Conservation (phyloP, 1,140 invertebrate species). For the Drosophila ficusphila region DNA sequence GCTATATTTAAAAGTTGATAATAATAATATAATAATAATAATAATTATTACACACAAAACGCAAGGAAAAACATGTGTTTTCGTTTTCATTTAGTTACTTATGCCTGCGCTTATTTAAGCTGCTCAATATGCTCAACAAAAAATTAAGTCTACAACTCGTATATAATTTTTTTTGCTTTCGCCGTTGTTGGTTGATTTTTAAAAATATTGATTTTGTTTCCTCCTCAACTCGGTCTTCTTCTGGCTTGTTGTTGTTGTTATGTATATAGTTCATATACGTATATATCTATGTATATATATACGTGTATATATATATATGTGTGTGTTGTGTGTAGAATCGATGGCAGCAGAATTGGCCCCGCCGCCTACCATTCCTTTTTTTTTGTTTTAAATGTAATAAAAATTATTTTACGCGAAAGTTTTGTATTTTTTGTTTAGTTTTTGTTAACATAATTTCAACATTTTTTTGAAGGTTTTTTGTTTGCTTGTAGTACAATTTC, state of each 20-base stretch:
- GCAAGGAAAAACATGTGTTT: conserved; percentile 33
- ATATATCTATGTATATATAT: conserved; percentile 15
- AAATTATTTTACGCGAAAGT: conserved; percentile 51
- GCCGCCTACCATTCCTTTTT: not conserved
- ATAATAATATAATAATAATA: conserved; percentile 51
- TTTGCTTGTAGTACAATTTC: conserved; percentile 56
- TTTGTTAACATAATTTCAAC: conserved; percentile 68
- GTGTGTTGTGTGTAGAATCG: too few relatives aligned
- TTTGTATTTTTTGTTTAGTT: conserved; percentile 36
- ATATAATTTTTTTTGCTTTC: conserved; percentile 40
- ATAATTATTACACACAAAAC: conserved; percentile 71
- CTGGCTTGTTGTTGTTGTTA: conserved; percentile 19
- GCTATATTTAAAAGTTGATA: conserved; percentile 72
- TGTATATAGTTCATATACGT: conserved; percentile 30
- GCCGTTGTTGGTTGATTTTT: conserved; percentile 8
- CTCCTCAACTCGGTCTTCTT: conserved; percentile 5
- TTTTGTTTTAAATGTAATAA: conserved; percentile 40
- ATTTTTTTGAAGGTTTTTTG: conserved; percentile 49
- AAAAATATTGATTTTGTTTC: conserved; percentile 27
- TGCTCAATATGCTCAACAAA: conserved; percentile 51
- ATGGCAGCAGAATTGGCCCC: conserved; percentile 1
- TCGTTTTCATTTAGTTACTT: conserved; percentile 32
- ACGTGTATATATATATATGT: conserved; percentile 14
- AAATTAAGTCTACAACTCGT: conserved; percentile 58
- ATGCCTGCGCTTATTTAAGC: conserved; percentile 29